phyloP scores from a whole-genome alignment of 2,888 invertebrate genomes.

The Ypsolopha scabrella region DNA sequence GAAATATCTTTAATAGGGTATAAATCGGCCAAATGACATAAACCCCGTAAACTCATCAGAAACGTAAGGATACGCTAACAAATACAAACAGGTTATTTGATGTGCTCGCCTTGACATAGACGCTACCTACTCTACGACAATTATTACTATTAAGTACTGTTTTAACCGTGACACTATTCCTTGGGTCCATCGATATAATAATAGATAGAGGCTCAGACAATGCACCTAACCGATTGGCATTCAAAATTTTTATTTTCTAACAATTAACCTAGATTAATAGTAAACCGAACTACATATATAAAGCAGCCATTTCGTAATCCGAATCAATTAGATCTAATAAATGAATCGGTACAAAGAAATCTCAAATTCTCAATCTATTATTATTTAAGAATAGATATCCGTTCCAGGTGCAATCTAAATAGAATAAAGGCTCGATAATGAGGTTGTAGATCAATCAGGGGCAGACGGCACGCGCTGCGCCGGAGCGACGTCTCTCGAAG shows the following conservation, averaged over 20 bases:
- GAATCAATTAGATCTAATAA: no score
- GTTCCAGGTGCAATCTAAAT: constrained; percentile 8
- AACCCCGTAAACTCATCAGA: background rate
- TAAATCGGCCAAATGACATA: constrained; percentile 4
- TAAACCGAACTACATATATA: no score
- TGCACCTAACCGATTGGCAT: constrained; percentile 5
- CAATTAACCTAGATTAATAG: constrained; percentile 5
- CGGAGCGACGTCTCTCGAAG: background rate
- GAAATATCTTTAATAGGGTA: constrained; percentile 2
- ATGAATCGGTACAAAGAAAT: no score
- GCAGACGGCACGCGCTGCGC: constrained; percentile 37
- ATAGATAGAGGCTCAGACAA: constrained; percentile 11
- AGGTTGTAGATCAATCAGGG: constrained; percentile 35
- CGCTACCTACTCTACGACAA: constrained; percentile 34
- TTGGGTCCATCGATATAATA: constrained; percentile 13
- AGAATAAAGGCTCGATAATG: constrained; percentile 31
- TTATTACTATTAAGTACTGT: constrained; percentile 18
- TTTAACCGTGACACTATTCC: constrained; percentile 47
- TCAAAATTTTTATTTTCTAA: constrained; percentile 2
- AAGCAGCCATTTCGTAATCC: no score
- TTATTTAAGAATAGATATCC: background rate
- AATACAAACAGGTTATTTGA: constrained; percentile 22
- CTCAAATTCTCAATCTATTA: background rate
- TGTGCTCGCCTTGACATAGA: constrained; percentile 50
- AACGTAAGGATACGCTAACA: constrained; percentile 1